Evolutionary conservation across 1,140 invertebrate species (phyloP).

Genomic region (Drosophila navojoa): DNA sequence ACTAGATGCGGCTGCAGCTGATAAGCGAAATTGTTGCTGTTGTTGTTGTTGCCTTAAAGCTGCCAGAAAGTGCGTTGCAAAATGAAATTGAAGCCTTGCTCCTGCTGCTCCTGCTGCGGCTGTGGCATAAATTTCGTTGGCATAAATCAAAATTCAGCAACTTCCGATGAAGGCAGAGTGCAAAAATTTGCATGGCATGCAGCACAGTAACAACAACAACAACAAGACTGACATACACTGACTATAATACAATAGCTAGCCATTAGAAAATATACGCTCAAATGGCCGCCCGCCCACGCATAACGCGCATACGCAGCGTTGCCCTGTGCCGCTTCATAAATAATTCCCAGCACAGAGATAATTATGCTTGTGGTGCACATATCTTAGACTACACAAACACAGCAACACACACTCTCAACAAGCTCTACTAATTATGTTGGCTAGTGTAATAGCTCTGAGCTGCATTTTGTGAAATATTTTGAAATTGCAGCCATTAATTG

Average conservation of each 20-base stretch:
- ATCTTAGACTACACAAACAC: slow-evolving; percentile 34
- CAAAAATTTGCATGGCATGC: slow-evolving; percentile 76
- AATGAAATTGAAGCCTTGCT: not conserved
- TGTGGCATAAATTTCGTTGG: slow-evolving; percentile 80
- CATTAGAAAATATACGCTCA: slow-evolving; percentile 70
- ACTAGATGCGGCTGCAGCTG: slow-evolving; percentile 13
- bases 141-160: slow-evolving; percentile 80
- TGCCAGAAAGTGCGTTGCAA: not conserved
- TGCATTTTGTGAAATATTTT: slow-evolving; percentile 27
- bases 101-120: slow-evolving; percentile 13
- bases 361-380: slow-evolving; percentile 65
- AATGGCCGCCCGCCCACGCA: slow-evolving; percentile 75
- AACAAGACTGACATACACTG: not conserved
- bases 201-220: slow-evolving; percentile 1
- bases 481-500: slow-evolving; percentile 73
- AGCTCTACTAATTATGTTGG: slow-evolving; percentile 49
- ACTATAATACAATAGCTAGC: slow-evolving; percentile 24
- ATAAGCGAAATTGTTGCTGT: slow-evolving; percentile 20
- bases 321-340: slow-evolving; percentile 62
- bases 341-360: slow-evolving; percentile 67
- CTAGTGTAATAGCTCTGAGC: slow-evolving; percentile 13
- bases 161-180: slow-evolving; percentile 76
- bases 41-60: slow-evolving; percentile 2
- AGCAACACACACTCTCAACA: not conserved
- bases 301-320: slow-evolving; percentile 72